A percentile compares a stretch with the other conserved stretches of the same genome.
These are phyloP conservation scores for Ptychochromis oligacanthus DNA, from an alignment of 2,113 vertebrate species.

Conservation along the genomic window DNA sequence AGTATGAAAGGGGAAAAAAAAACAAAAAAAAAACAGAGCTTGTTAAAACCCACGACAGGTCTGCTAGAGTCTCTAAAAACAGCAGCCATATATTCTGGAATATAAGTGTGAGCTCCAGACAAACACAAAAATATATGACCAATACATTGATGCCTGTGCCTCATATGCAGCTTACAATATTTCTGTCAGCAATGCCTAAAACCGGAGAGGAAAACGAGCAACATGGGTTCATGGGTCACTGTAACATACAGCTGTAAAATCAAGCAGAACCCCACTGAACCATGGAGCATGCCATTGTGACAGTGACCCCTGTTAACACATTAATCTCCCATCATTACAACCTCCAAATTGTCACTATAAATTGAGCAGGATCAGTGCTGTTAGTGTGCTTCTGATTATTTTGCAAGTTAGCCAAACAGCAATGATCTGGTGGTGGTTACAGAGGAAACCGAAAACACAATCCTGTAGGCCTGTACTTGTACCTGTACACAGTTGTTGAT, in stretches of 20 bases:
- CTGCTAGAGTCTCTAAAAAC: conserved; percentile 8
- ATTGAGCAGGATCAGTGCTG: too few relatives aligned
- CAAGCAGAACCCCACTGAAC: neutral
- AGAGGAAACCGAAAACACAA: too few relatives aligned
- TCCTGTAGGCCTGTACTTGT: too few relatives aligned
- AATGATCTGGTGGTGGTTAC: too few relatives aligned
- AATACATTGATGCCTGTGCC: neutral
- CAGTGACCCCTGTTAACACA: neutral
- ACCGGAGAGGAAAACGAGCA: neutral
- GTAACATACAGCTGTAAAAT: neutral
- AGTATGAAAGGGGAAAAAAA: neutral
- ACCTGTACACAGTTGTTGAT: too few relatives aligned
- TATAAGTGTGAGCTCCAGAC: neutral
- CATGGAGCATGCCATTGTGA: neutral
- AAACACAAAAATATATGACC: neutral
- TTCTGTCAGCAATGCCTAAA: neutral
- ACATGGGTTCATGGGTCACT: neutral
- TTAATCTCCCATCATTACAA: too few relatives aligned
- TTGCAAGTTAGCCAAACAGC: too few relatives aligned
- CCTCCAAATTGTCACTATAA: too few relatives aligned
- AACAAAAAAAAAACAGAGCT: neutral
- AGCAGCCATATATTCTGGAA: neutral
- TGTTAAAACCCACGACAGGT: neutral
- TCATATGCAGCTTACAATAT: neutral
- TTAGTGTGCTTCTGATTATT: too few relatives aligned